Conservation (phyloP, 2,113 vertebrate species). For the Raja brachyura region DNA sequence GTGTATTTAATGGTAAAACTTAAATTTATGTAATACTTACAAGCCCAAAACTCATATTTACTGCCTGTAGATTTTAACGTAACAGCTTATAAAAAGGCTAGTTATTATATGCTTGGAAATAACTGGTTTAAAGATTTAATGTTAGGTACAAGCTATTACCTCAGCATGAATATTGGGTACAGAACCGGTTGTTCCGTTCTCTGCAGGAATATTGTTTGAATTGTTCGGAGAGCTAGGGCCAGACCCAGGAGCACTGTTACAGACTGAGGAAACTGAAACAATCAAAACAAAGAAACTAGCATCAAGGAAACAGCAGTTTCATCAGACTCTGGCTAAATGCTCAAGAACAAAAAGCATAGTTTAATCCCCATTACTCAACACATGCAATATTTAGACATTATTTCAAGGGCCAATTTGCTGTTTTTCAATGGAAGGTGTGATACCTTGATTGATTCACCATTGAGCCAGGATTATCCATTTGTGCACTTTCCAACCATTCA, state of each 20-base stretch:
- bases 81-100: not conserved
- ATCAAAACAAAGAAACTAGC: slow-evolving; percentile 38
- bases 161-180: slow-evolving; percentile 75
- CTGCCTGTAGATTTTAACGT: not conserved
- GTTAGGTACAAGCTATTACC: slow-evolving; percentile 49
- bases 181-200: slow-evolving; percentile 74
- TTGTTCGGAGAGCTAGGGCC: slow-evolving; percentile 76
- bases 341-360: not conserved
- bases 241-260: slow-evolving; percentile 76
- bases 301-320: slow-evolving; percentile 13
- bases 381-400: not conserved
- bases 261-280: slow-evolving; percentile 64
- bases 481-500: not conserved
- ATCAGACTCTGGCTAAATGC: not conserved
- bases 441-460: not conserved
- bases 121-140: slow-evolving; percentile 22
- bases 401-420: not conserved
- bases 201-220: slow-evolving; percentile 68
- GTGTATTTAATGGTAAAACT: not conserved
- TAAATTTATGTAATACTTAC: slow-evolving; percentile 3
- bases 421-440: not conserved
- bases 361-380: not conserved
- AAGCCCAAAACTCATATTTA: not conserved
- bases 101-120: slow-evolving; percentile 34
- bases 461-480: not conserved